A percentile compares a stretch with the other conserved stretches of the same genome.
Evolutionary conservation across 2,797 vertebrate genomes (phyloP).

Genomic region (Chloroceryle amazona): DNA sequence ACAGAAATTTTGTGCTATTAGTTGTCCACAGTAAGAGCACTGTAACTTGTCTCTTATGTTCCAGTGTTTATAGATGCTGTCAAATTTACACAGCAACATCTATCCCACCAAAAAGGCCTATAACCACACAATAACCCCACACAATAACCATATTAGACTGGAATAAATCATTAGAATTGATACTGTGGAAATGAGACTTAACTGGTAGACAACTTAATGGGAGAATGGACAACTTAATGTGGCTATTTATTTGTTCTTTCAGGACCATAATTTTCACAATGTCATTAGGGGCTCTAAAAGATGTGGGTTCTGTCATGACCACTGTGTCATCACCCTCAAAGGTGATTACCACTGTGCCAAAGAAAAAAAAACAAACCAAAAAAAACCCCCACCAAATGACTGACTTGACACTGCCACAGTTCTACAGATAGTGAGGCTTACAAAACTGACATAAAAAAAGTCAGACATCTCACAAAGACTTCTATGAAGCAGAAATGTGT

Average conservation of each 20-base stretch:
- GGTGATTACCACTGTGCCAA: neutral
- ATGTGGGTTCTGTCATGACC: neutral
- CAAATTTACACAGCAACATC: neutral
- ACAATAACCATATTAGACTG: neutral
- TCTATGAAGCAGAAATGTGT: neutral
- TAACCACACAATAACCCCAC: neutral
- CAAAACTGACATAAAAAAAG: neutral
- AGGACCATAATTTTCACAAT: neutral
- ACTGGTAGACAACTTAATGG: neutral
- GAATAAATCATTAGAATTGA: neutral
- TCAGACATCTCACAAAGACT: neutral
- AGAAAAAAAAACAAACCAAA: neutral
- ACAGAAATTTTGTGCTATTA: neutral
- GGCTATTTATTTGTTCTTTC: neutral
- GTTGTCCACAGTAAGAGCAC: neutral
- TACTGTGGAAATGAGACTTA: neutral
- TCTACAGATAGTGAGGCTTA: neutral
- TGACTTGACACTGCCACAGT: neutral
- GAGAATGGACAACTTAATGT: neutral
- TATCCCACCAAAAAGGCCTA: neutral
- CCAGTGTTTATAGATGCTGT: neutral
- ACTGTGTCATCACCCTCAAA: neutral
- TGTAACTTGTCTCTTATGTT: neutral
- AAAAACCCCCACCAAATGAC: neutral
- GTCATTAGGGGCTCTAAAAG: neutral